phyloP scores from a whole-genome alignment of 2,113 vertebrate species.

The Chunga burmeisteri region DNA sequence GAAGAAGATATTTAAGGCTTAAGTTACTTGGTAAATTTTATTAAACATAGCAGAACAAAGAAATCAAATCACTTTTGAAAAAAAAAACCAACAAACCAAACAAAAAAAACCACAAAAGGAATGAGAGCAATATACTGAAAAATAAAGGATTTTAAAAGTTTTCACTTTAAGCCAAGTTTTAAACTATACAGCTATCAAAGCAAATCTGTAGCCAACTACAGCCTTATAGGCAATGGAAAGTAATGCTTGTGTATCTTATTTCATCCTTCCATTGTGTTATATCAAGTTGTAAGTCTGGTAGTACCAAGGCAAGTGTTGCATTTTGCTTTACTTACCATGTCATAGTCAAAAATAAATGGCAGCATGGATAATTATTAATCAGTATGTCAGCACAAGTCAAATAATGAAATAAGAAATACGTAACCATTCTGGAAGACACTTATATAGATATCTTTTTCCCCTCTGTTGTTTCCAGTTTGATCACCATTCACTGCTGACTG shows the following conservation, averaged over 20 bases:
- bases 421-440: not conserved
- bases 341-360: not conserved
- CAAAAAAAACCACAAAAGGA: not conserved
- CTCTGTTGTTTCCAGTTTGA: not conserved
- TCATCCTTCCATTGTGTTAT: not conserved
- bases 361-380: not conserved
- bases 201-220: not conserved
- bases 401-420: not conserved
- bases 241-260: not conserved
- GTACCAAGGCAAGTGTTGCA: not conserved
- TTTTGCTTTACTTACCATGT: not conserved
- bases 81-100: not conserved
- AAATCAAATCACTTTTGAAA: not conserved
- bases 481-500: not conserved
- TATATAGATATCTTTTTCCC: not conserved
- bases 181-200: not conserved
- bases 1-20: constrained; percentile 11
- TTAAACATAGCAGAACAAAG: not conserved
- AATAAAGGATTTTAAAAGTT: not conserved
- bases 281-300: not conserved
- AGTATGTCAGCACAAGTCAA: not conserved
- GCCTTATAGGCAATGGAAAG: not conserved
- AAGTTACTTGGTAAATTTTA: not conserved
- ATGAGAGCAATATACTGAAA: not conserved
- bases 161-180: not conserved